Conservation (phyloP, 2,888 invertebrate genomes). For the Helobdella robusta region DNA sequence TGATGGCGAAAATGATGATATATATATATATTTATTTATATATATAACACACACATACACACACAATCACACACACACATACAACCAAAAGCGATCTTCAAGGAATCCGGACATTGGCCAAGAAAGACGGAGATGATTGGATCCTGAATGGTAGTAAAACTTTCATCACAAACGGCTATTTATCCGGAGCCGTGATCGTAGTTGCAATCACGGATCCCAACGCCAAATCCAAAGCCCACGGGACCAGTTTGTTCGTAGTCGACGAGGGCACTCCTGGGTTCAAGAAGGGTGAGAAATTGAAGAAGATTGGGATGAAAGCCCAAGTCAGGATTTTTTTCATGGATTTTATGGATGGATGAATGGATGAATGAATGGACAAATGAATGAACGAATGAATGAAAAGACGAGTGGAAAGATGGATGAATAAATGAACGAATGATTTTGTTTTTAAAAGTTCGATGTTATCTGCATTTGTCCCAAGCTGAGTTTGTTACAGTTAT, state of each 20-base stretch:
- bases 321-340: conserved; percentile 32
- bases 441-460: too few relatives aligned
- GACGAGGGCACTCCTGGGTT: conserved; percentile 50
- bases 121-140: conserved; percentile 49
- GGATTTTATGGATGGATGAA: too few relatives aligned
- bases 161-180: conserved; percentile 51
- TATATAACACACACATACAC: too few relatives aligned
- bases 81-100: conserved; percentile 47
- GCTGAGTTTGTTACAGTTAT: too few relatives aligned
- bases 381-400: too few relatives aligned
- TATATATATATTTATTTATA: too few relatives aligned
- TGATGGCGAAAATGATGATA: not conserved
- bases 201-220: conserved; percentile 49
- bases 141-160: conserved; percentile 52
- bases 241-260: conserved; percentile 51
- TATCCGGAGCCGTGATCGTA: conserved; percentile 49
- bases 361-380: too few relatives aligned
- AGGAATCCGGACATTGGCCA: conserved; percentile 49
- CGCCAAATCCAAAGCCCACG: conserved; percentile 50
- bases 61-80: too few relatives aligned
- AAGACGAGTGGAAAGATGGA: too few relatives aligned
- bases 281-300: conserved; percentile 49
- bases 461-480: too few relatives aligned
- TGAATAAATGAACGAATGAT: too few relatives aligned
- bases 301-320: conserved; percentile 50